Base-by-base conservation (phyloP, 1,140 invertebrate species). In the Druon quercuslanigerum region DNA sequence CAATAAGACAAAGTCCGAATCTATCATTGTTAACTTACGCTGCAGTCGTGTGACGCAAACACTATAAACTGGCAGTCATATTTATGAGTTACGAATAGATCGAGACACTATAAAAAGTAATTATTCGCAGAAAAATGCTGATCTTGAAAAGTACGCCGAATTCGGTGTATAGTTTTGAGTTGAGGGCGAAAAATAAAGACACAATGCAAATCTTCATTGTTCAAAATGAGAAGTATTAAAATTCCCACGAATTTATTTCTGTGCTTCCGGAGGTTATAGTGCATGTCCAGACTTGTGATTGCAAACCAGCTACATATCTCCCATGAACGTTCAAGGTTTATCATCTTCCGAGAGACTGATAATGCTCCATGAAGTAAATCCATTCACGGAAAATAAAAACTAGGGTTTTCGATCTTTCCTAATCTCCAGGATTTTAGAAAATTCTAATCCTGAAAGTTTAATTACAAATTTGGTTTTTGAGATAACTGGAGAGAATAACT, bases 321-420 rank as follows among this genome's bases (percentile, higher is more conserved):
- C 0, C n/a, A 54, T n/a, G 13, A 54, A 17, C 17, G 33, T 16
- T 46, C 14, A 66, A 66, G 60, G 60, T 40, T 40, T 17, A 40
- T 40, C 14, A 16, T 33, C 33, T 40, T 66, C 40, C n/a, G 60
- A 33, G 20, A 9, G 25, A 5, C 12, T n/a, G 4, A 66, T 33
- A 12, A 20, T 25, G 0, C 20, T 19, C 14, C 14, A 8, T 20
- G 17, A 20, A 25, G 20, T 25, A 3, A 25, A 60, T 66, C 60
- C 60, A 66, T 66, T 66, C 7, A 66, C 16, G 60, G 33, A 8
- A 40, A 5, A 66, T 66, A 40, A 66, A 66, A n/a, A 66, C 40
- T 40, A 33, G 16, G 33, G 60, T 46, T 46, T 11, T 46, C 40
- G 7, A 46, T 46, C 2, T 33, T 33, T 33, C 25, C 2, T 33